Evolutionary conservation across 2,113 vertebrate genomes (phyloP), one percentile per base, ranked within the genome.

Genomic region (Mesocricetus auratus): DNA sequence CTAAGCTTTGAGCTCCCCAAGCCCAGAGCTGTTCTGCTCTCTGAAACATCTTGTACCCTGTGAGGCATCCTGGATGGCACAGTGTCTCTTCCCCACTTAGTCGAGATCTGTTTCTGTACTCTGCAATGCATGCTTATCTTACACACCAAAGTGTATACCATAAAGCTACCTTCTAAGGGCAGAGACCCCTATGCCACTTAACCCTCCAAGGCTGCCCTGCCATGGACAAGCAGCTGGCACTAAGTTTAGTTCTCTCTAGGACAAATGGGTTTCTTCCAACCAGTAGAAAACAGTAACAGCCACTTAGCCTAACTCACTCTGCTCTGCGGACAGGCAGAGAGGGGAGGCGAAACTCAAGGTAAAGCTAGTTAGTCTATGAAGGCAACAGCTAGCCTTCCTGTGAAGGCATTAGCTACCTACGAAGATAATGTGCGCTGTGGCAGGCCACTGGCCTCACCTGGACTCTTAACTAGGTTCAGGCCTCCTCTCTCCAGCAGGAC

Each of bases 391-490:
- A 47, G 36, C 17, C 69, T 71, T 39, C 17, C 68, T 36, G 19
- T 0, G 33, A 69, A 69, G 33, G 68, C 68, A 69, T 33, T 12
- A 17, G 36, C 36, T 71, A 39, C 36, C 69, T 71, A 71, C 3
- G 17, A 71, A n/a, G 19, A 39, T 9, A 3, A 42, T 13, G 3
- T 10, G 50, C 1, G 8, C 66, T 8, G 1, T 7, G 7, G 19
- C 15, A n/a, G 50, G n/a, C 42, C 50, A 56, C 0, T 0, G 5
- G 53, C 68, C 68, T 94, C 64, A 6, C 16, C 19, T 29, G 86
- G 66, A 56, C 39, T 60, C 50, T 21, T 6, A 50, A 58, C 3
- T 45, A 24, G 33, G 66, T 42, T 87, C 42, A 47, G 0, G 6
- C 26, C 60, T 83, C 77, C 42, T 33, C 33, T 60, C 17, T 31